A percentile compares a stretch with the other conserved stretches of the same genome.
phyloP scores from a whole-genome alignment of 2,797 vertebrate species.

The Sebastes miniatus region DNA sequence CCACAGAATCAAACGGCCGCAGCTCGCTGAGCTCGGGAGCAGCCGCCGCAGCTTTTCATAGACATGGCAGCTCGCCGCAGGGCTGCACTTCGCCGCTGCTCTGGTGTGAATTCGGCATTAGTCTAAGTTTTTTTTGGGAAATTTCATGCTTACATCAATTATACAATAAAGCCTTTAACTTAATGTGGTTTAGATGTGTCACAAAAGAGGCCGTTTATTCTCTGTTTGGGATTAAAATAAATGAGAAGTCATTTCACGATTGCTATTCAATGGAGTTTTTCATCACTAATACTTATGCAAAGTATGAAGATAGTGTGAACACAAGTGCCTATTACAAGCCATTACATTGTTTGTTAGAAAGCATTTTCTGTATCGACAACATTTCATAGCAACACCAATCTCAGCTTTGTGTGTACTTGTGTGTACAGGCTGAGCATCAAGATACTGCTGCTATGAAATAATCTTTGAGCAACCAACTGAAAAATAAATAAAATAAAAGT shows the following conservation, averaged over 20 bases:
- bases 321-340: not conserved
- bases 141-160: constrained; percentile 1
- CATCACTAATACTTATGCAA: not conserved
- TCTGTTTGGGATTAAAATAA: constrained; percentile 1
- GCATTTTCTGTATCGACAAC: not conserved
- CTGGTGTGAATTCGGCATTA: too few relatives aligned
- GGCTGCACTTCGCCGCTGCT: fast-evolving
- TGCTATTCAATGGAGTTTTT: not conserved
- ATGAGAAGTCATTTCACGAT: not conserved
- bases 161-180: not conserved
- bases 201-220: not conserved
- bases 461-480: not conserved
- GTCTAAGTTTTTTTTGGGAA: not conserved
- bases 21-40: too few relatives aligned
- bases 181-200: not conserved
- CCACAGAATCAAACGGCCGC: too few relatives aligned
- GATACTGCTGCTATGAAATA: not conserved
- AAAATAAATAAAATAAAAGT: not conserved
- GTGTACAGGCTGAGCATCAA: not conserved
- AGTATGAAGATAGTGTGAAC: not conserved
- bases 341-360: not conserved
- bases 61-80: too few relatives aligned
- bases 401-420: not conserved
- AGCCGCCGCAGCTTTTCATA: too few relatives aligned
- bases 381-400: not conserved